phyloP scores from a whole-genome alignment of 2,113 vertebrate species.

The Nibea coibor region DNA sequence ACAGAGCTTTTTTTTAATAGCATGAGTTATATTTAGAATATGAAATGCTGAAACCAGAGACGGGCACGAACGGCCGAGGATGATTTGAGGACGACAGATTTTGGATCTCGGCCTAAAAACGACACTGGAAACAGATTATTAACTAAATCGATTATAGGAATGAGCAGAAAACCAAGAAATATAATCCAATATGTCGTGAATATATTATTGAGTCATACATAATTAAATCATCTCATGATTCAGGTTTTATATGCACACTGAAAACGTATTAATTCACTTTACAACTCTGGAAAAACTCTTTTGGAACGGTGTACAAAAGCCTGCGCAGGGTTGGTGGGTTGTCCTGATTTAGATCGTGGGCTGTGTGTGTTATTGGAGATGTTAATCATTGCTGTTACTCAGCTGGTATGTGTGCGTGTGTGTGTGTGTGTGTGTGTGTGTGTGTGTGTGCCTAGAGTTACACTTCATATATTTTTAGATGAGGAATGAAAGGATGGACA shows the following conservation, averaged over 20 bases:
- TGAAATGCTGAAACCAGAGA: slow-evolving; percentile 27
- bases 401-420: slow-evolving; percentile 32
- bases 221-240: not conserved
- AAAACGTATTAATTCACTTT: slow-evolving; percentile 21
- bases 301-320: not conserved
- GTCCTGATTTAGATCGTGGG: slow-evolving; percentile 50
- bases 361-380: slow-evolving; percentile 62
- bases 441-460: slow-evolving; percentile 45
- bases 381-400: slow-evolving; percentile 51
- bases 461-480: slow-evolving; percentile 69
- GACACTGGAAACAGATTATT: not conserved
- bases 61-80: not conserved
- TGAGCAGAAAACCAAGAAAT: not conserved
- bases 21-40: slow-evolving; percentile 32
- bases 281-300: slow-evolving; percentile 18
- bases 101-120: not conserved
- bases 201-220: not conserved
- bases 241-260: not conserved
- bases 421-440: slow-evolving; percentile 10
- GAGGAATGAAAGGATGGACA: slow-evolving; percentile 44
- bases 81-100: not conserved
- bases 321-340: not conserved
- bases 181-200: not conserved
- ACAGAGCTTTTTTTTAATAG: not conserved
- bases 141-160: not conserved